phyloP scores from a whole-genome alignment of 1,140 invertebrate species.

The Micrasema longulum region DNA sequence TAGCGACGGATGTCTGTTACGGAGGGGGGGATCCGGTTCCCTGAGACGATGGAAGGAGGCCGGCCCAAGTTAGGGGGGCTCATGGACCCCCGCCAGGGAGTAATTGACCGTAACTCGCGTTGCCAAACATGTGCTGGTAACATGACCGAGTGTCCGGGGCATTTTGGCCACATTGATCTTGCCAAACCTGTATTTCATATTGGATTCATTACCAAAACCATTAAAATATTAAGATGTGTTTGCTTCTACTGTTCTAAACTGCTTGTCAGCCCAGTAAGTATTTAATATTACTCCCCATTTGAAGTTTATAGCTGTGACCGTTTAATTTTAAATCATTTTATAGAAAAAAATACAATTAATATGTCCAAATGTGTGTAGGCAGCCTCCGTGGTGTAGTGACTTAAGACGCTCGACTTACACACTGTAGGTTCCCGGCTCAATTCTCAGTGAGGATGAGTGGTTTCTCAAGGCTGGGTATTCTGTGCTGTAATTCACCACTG shows the following conservation, averaged over 20 bases:
- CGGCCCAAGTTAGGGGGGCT: constrained; percentile 96
- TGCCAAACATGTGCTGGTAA: constrained; percentile 99
- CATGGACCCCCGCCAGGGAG: constrained; percentile 99
- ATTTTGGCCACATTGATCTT: constrained; percentile 99
- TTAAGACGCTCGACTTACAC: too few species aligned
- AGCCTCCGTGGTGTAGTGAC: too few species aligned
- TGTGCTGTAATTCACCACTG: too few species aligned
- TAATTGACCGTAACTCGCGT: constrained; percentile 91
- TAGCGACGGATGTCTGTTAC: constrained; percentile 97
- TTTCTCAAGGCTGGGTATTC: too few species aligned
- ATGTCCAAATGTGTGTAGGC: too few species aligned
- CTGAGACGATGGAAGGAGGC: constrained; percentile 98
- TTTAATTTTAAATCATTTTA: too few species aligned
- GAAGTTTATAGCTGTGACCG: too few species aligned
- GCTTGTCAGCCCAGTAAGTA: constrained; percentile 90
- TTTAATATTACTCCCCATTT: too few species aligned
- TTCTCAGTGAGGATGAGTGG: too few species aligned
- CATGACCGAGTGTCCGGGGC: constrained; percentile 98
- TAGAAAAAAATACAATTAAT: too few species aligned
- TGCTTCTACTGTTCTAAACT: constrained; percentile 98
- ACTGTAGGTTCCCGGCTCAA: too few species aligned
- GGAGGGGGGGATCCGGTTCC: constrained; percentile 95
- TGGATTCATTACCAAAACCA: constrained; percentile 96
- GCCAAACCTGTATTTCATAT: constrained; percentile 99
- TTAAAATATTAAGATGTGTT: constrained; percentile 96